Evolutionary conservation across 2,888 invertebrate species (phyloP), one percentile per base, ranked within the genome.

Genomic region (Eupithecia inturbata): DNA sequence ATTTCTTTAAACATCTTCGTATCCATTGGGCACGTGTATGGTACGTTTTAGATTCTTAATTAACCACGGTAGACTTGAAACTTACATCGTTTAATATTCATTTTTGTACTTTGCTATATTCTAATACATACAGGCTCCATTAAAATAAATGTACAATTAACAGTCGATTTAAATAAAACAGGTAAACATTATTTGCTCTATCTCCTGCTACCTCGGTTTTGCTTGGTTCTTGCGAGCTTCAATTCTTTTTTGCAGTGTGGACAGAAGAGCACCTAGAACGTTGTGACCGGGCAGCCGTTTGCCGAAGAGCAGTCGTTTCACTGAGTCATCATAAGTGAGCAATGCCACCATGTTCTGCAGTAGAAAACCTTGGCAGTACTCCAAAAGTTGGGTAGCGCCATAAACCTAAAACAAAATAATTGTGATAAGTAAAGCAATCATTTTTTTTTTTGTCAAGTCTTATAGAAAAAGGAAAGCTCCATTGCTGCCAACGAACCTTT

Each of bases 291-390:
- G 98, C 77, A 98, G 94, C 85, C 98, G 97, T 89, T 98, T 98
- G 60, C 98, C 98, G 84, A 98, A 98, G 53, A 98, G 95, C 72
- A 98, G 92, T 77, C 98, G 96, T 86, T 98, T 97, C 0, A 98
- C 98, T 0, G 98, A 98, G 87, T 98, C 98, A 84, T 98, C 98
- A 85, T 98, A 98, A 0, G 98, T 98, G 67, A 98, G 95, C 36
- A 98, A 93, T n/a, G 98, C 97, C n/a, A 98, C 98, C 98, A 98
- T 97, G 86, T 98, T 98, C 92, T 98, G 98, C 66, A 98, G 95
- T 36, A 98, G 94, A 88, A 98, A 98, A 70, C 98, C 98, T 92
- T 98, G 98, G 86, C 98, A 98, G 89, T 97, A 98, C 90, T 98
- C 98, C 84, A 98, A 92, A 57, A 98, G 94, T 88, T 98, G 97